Percentiles rank a stretch among this genome's conserved stretches.
Conservation (phyloP, 2,113 vertebrate genomes). For the Protobothrops mucrosquamatus region DNA sequence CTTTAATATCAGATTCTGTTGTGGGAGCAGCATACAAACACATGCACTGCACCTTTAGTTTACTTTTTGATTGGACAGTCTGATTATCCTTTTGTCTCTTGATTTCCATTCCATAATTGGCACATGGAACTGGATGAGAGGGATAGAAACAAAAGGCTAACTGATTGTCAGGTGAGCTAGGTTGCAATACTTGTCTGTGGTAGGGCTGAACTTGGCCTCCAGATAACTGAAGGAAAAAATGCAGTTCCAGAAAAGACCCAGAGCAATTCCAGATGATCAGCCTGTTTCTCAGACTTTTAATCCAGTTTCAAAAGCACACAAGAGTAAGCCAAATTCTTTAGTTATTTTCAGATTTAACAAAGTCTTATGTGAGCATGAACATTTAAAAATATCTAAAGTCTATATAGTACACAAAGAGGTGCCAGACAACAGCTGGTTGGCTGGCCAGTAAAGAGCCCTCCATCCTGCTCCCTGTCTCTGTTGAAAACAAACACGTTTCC, state of each 20-base stretch:
- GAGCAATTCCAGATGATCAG: background rate
- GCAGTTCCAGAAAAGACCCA: background rate
- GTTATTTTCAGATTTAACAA: background rate
- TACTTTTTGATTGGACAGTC: background rate
- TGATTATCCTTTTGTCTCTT: background rate
- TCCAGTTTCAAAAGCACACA: background rate
- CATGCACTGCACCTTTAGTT: background rate
- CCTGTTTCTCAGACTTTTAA: background rate
- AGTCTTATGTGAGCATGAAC: background rate
- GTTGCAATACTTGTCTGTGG: background rate
- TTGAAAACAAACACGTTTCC: background rate
- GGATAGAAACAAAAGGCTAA: background rate
- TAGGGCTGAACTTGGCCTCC: background rate
- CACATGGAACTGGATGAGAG: background rate
- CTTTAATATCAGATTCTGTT: background rate
- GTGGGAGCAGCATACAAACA: background rate
- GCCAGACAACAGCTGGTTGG: background rate
- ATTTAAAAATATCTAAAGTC: background rate
- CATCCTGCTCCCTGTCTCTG: background rate
- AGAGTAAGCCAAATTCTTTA: background rate
- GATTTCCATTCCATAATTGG: background rate
- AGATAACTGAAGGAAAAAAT: background rate
- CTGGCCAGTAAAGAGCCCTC: background rate
- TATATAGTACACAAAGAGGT: background rate
- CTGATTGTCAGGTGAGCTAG: background rate